These are phyloP conservation scores for Mamestra brassicae DNA, from an alignment of 2,888 invertebrate species.

Conservation along the genomic window DNA sequence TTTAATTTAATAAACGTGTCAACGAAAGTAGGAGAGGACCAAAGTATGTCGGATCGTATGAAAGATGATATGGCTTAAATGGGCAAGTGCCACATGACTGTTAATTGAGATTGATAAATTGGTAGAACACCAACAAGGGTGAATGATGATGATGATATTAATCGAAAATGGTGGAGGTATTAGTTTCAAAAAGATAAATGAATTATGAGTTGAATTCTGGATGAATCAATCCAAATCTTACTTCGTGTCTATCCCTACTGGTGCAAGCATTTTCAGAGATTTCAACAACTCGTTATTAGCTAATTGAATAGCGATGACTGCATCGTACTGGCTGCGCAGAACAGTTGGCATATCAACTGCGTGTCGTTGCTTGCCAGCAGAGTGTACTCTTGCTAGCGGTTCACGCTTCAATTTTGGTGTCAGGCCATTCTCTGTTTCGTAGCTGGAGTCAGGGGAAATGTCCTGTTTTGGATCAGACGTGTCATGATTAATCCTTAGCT, in stretches of 20 bases:
- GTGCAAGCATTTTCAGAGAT: background rate
- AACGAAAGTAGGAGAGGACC: background rate
- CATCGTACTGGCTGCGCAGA: background rate
- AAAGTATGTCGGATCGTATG: background rate
- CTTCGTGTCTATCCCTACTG: background rate
- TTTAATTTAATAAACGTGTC: background rate
- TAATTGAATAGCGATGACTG: background rate
- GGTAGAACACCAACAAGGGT: background rate
- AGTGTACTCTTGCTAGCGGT: background rate
- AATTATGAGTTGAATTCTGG: background rate
- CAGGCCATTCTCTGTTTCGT: background rate
- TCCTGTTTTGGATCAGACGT: background rate
- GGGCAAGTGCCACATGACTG: too few relatives aligned
- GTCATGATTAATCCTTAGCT: background rate
- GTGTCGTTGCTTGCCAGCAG: background rate
- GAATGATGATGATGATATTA: background rate
- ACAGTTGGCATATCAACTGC: background rate
- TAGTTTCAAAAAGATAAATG: background rate
- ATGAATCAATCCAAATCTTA: background rate
- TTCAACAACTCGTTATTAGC: background rate
- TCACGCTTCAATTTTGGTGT: background rate
- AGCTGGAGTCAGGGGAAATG: background rate
- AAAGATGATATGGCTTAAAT: background rate
- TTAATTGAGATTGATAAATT: background rate
- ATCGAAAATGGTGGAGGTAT: too few relatives aligned